These are phyloP conservation scores for Eulemur macaco DNA, from an alignment of 2,113 vertebrate genomes.

Conservation along the genomic window DNA sequence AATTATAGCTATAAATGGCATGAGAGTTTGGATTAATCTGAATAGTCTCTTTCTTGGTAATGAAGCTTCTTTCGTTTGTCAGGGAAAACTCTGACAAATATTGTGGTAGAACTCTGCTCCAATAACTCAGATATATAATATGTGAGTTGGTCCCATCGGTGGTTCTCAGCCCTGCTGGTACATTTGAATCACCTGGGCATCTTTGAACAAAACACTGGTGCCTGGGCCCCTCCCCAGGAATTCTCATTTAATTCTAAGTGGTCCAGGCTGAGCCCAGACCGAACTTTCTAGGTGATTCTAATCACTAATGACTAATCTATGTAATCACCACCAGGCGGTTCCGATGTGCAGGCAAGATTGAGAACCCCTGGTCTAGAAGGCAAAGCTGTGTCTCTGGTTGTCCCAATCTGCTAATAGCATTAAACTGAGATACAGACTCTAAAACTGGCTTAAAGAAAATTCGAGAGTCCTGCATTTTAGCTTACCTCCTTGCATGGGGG, in stretches of 20 bases:
- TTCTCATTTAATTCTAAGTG: neutral
- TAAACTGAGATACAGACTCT: neutral
- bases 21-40: neutral
- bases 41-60: neutral
- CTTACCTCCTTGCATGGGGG: neutral
- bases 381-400: neutral
- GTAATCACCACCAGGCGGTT: neutral
- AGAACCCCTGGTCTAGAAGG: neutral
- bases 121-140: neutral
- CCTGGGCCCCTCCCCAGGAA: neutral
- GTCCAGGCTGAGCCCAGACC: neutral
- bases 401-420: neutral
- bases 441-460: neutral
- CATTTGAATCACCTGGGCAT: neutral
- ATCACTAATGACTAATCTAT: neutral
- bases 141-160: fast-evolving
- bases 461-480: neutral
- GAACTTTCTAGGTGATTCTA: neutral
- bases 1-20: neutral
- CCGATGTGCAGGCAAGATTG: too few relatives aligned
- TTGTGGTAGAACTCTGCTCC: neutral
- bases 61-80: neutral
- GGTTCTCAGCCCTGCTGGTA: neutral
- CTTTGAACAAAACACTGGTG: neutral
- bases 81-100: neutral